Base-by-base conservation (phyloP, 2,888 invertebrate species). In the Epicampocera succincta region DNA sequence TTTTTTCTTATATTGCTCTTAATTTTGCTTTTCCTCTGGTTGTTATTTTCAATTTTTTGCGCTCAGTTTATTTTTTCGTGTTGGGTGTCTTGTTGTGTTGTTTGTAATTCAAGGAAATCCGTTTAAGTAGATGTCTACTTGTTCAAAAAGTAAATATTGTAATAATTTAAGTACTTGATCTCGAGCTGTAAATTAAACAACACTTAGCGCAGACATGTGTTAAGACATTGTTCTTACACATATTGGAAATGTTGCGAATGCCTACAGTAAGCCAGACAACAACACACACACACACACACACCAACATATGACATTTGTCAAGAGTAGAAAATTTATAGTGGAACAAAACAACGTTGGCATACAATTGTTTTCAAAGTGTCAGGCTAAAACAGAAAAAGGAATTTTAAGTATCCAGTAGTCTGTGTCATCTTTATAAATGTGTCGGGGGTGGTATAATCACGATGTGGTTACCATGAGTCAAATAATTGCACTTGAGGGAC, bases 141-240 rank as follows among this genome's bases (percentile, higher is more conserved):
- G 68, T 69, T 78, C 44, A 65, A 65, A 74, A 82, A 69, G 60
- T 74, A 78, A 72, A 78, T 72, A 72, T 72, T 74, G 78, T 77
- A 82, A 82, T 82, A 82, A 74, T 74, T 82, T 82, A 82, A 74
- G 82, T 78, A 82, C 82, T 82, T 82, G 82, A 82, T 82, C 78
- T 82, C 78, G 74, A 78, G 74, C 74, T 78, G 82, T 82, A 78
- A 82, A 82, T 82, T 74, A 78, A 78, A 56, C 65, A 78, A 66
- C 72, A 78, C 78, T 78, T 78, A 78, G 65, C 63, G 72, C 13
- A 58, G 78, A 78, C 78, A 78, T 78, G 44, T 78, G 71, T 71
- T 78, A 19, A 42, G 48, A 33, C 25, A 25, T 5, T 3, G 25
- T 8, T 33, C 33, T 33, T 60, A 8, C 8, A 19, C 21, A 11